Percentiles rank a stretch among this genome's conserved stretches.
Conservation (phyloP, 2,888 invertebrate species). For the Ophion ventricosus region DNA sequence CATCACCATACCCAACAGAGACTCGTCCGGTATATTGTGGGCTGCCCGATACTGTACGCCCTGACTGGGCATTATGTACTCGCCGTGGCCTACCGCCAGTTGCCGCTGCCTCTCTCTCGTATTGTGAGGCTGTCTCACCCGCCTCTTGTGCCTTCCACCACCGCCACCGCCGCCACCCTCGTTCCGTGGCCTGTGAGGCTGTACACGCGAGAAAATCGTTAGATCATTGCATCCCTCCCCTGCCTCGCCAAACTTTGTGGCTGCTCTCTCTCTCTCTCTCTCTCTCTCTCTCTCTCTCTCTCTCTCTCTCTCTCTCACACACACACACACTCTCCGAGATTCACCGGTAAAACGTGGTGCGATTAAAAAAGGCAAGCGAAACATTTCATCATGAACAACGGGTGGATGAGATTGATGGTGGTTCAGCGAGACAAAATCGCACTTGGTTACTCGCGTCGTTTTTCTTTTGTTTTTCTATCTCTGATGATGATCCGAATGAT, state of each 20-base stretch:
- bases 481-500: not conserved
- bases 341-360: slow-evolving; percentile 54
- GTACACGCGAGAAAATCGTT: slow-evolving; percentile 66
- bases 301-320: not conserved
- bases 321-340: not conserved
- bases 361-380: slow-evolving; percentile 69
- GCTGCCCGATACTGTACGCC: slow-evolving; percentile 86
- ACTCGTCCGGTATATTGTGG: slow-evolving; percentile 84
- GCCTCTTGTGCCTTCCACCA: slow-evolving; percentile 89
- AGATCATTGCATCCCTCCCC: too few species aligned
- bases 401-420: slow-evolving; percentile 55
- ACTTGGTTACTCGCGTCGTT: not conserved
- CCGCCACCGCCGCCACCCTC: slow-evolving; percentile 86
- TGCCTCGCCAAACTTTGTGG: not conserved
- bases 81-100: slow-evolving; percentile 93
- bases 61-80: slow-evolving; percentile 90
- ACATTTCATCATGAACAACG: slow-evolving; percentile 55
- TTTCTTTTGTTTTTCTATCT: slow-evolving; percentile 18
- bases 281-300: too few species aligned
- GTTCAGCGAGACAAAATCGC: not conserved
- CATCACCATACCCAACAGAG: slow-evolving; percentile 85
- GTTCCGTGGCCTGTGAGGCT: slow-evolving; percentile 87
- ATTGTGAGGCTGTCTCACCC: slow-evolving; percentile 93
- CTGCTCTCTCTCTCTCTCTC: not conserved
- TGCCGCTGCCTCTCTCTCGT: slow-evolving; percentile 94